A percentile compares a stretch with the other conserved stretches of the same genome.
phyloP scores from a whole-genome alignment of 1,140 invertebrate species.

The Helicoverpa armigera region DNA sequence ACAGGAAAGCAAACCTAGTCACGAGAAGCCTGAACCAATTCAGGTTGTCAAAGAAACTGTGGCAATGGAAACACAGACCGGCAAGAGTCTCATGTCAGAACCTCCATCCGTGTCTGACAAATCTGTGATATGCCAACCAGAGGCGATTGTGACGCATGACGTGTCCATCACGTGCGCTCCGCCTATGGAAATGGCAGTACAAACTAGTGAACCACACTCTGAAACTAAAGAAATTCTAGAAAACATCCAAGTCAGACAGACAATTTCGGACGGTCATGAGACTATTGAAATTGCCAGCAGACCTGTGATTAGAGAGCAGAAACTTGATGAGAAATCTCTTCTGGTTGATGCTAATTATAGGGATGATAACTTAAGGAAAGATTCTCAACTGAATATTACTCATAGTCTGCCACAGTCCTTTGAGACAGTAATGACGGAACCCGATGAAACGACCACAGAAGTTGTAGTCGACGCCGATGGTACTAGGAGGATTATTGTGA shows the following conservation, averaged over 20 bases:
- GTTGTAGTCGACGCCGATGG: constrained; percentile 93
- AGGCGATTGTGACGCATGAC: constrained; percentile 75
- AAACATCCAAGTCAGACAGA: constrained; percentile 91
- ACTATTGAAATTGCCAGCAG: constrained; percentile 92
- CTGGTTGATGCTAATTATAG: constrained; percentile 92
- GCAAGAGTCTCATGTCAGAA: constrained; percentile 84
- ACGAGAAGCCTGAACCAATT: constrained; percentile 25
- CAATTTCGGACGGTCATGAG: constrained; percentile 89
- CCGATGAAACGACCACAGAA: constrained; percentile 92
- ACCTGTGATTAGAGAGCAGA: constrained; percentile 84
- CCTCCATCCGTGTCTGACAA: constrained; percentile 73
- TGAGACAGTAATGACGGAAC: constrained; percentile 92
- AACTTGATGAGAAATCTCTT: constrained; percentile 86
- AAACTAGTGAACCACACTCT: constrained; percentile 86
- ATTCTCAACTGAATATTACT: constrained; percentile 89
- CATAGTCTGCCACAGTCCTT: constrained; percentile 91
- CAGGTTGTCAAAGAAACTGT: constrained; percentile 56
- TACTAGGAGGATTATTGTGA: constrained; percentile 93
- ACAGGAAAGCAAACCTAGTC: constrained; percentile 54
- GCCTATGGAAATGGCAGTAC: constrained; percentile 87
- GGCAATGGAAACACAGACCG: constrained; percentile 87
- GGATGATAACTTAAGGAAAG: constrained; percentile 85
- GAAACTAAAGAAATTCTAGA: constrained; percentile 85
- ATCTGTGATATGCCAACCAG: constrained; percentile 79
- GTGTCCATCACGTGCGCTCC: constrained; percentile 84